These are phyloP conservation scores for Eonycteris spelaea DNA, from an alignment of 2,113 vertebrate genomes.

Conservation along the genomic window DNA sequence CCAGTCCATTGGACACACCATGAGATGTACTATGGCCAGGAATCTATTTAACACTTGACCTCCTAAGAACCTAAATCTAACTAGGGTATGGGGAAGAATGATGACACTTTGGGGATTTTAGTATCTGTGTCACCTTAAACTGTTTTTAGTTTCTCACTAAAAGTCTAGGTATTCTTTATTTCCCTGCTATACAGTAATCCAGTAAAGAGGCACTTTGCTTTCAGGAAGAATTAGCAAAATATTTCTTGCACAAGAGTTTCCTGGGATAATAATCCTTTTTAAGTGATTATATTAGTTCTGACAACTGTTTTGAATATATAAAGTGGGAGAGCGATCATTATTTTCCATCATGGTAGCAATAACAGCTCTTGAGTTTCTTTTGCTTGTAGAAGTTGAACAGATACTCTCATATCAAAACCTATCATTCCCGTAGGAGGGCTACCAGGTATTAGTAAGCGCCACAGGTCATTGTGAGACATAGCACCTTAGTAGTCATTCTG, in stretches of 20 bases:
- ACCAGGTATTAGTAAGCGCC: too few species aligned
- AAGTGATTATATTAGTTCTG: background rate
- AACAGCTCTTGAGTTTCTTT: background rate
- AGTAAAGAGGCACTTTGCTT: background rate
- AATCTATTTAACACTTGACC: background rate
- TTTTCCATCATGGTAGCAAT: background rate
- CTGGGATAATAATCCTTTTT: background rate
- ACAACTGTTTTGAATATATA: background rate
- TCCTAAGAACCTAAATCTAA: background rate
- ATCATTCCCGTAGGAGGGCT: too few species aligned
- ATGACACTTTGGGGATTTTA: background rate
- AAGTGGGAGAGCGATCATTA: background rate
- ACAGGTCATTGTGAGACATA: background rate
- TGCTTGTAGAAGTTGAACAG: background rate
- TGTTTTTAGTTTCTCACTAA: background rate
- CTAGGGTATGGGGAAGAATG: rapidly evolving
- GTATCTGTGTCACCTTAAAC: background rate
- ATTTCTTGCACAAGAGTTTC: background rate
- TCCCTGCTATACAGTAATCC: background rate
- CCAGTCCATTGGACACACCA: background rate
- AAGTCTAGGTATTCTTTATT: background rate
- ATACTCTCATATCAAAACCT: background rate
- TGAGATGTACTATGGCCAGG: too few species aligned
- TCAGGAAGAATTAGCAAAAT: background rate
- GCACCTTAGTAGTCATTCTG: background rate